Evolutionary conservation across 2,797 vertebrate genomes (phyloP).

Genomic region (Myotis findleyi): DNA sequence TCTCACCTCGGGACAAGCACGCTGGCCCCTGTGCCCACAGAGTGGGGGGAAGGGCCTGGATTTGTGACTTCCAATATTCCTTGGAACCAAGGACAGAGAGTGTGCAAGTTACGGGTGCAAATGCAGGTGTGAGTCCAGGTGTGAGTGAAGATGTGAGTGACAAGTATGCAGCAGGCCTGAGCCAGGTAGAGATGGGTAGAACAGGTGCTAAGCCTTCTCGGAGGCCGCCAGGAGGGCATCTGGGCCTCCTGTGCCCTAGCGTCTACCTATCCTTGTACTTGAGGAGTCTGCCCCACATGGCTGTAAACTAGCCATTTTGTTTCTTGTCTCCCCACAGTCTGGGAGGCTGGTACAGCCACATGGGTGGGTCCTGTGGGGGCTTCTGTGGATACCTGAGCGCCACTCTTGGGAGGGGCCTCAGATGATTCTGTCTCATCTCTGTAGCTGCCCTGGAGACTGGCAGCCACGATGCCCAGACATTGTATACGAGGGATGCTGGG

Average conservation of each 20-base stretch:
- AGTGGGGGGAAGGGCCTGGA: background rate
- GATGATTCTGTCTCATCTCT: too few relatives aligned
- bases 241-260: background rate
- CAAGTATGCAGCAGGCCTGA: background rate
- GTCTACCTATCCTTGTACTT: background rate
- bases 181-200: too few relatives aligned
- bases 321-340: too few relatives aligned
- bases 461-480: fast-evolving
- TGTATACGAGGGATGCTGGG: fast-evolving
- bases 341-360: background rate
- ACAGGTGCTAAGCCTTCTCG: fast-evolving
- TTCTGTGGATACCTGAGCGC: background rate
- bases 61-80: background rate
- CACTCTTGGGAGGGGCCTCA: background rate
- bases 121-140: background rate
- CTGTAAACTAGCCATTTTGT: background rate
- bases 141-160: background rate
- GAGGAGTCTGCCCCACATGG: fast-evolving
- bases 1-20: background rate
- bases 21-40: background rate
- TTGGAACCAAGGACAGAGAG: background rate
- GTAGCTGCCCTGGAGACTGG: background rate
- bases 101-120: background rate
- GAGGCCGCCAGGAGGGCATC: background rate
- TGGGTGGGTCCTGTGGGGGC: background rate